Evolutionary conservation across 2,797 vertebrate species (phyloP).

Genomic region (Halcyon smyrnensis): DNA sequence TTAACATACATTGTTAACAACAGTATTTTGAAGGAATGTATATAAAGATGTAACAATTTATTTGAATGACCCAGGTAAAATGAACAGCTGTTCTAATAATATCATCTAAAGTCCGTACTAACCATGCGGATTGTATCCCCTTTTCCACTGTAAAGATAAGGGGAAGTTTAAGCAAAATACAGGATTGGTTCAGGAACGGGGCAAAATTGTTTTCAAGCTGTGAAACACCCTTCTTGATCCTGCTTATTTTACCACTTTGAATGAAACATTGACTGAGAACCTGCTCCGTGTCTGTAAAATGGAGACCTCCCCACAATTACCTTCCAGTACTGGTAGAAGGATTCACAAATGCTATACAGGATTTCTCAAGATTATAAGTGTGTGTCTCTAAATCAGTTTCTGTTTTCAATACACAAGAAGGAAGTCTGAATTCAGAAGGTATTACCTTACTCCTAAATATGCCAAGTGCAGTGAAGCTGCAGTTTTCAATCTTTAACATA

Average conservation of each 20-base stretch:
- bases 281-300: background rate
- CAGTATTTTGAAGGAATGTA: conserved; percentile 39
- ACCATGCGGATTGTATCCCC: background rate
- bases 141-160: background rate
- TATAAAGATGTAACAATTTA: conserved; percentile 27
- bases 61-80: conserved; percentile 35
- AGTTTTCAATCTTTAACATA: conserved; percentile 28
- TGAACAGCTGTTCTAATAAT: conserved; percentile 7
- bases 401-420: background rate
- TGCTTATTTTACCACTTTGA: background rate
- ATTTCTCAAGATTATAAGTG: background rate
- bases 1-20: conserved; percentile 23
- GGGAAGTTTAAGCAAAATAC: background rate
- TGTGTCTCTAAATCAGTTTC: background rate
- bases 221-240: background rate
- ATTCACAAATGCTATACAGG: background rate
- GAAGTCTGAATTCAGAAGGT: background rate
- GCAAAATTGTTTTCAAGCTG: background rate
- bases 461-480: background rate
- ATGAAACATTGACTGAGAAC: background rate
- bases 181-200: background rate
- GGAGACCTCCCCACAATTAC: background rate
- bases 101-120: background rate
- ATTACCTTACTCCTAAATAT: background rate
- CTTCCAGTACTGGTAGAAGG: background rate